phyloP scores from a whole-genome alignment of 2,113 vertebrate genomes.

The human region DNA sequence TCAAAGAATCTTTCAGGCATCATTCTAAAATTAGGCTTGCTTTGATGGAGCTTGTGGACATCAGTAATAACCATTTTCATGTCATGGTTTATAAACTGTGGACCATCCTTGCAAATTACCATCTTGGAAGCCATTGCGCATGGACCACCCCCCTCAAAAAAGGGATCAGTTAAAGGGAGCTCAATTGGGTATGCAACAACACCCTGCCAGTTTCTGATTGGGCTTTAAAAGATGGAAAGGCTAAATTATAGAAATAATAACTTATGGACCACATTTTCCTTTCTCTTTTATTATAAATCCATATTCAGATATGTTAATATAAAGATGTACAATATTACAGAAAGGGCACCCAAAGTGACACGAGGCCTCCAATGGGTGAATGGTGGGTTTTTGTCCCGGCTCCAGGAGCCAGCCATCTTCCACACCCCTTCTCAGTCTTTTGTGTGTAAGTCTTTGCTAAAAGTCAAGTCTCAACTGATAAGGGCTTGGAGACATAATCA shows the following conservation, averaged over 20 bases:
- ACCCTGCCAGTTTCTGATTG: conserved; percentile 44
- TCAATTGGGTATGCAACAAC: conserved; percentile 6
- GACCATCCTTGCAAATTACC: background rate
- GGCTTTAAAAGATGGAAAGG: conserved; percentile 63
- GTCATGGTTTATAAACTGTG: background rate
- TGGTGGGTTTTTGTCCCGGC: conserved; percentile 80
- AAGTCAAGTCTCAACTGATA: conserved; percentile 88
- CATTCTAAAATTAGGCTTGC: background rate
- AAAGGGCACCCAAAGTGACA: conserved; percentile 86
- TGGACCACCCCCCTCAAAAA: background rate
- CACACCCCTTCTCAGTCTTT: conserved; percentile 86
- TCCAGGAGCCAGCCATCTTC: conserved; percentile 83
- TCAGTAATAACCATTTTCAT: conserved; percentile 49
- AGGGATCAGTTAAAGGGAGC: conserved; percentile 22
- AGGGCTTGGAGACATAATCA: conserved; percentile 89
- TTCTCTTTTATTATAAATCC: conserved; percentile 86
- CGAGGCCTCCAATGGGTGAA: conserved; percentile 79
- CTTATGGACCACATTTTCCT: conserved; percentile 3
- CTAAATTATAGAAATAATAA: conserved; percentile 70
- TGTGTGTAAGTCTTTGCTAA: conserved; percentile 88
- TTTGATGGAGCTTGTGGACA: conserved; percentile 65
- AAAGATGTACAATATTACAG: conserved; percentile 92
- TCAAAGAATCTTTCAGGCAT: background rate
- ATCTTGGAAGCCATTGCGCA: conserved; percentile 35
- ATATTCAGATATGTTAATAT: conserved; percentile 91